Base-by-base conservation (phyloP, 2,888 invertebrate genomes). In the Plemyria rubiginata region DNA sequence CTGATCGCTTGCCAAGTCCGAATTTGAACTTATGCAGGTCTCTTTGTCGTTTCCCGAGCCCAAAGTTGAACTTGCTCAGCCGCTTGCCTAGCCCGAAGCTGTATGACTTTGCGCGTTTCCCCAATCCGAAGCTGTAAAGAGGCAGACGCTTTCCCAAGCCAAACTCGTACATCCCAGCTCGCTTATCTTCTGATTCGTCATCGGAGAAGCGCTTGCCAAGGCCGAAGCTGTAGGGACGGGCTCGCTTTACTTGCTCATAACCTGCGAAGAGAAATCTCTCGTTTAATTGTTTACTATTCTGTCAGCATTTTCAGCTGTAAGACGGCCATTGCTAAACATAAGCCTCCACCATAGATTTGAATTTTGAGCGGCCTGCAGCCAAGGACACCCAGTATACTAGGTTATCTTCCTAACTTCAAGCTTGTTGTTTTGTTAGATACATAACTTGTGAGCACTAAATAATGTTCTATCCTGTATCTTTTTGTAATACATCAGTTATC, bases 171-270 rank as follows among this genome's bases (percentile, higher is more conserved):
- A 84, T 83, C 32, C 88, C 75, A 0, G 86, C 86, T 12, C 92
- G 84, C 59, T 90, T 90, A 53, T 91, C 89, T 68, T 91, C 89
- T 0, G 74, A 68, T 0, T 86, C 86, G 62, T 86, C 87, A 16
- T 86, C 86, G 11, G 77, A 79, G 66, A 93, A 90, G 11, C 96
- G 93, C 71, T 96, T 94, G 0, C 96, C 96, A n/a, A 96, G 87
- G 0, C 96, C 96, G 75, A 96, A 96, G 29, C 95, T 94, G 85
- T 95, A 96, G 0, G 94, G 94, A 28, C 94, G 94, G 32, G 94
- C 93, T 60, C 95, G 93, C 82, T 96, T 95, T 45, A 49, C 56
- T 50, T 60, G 60, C 7, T 89, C 87, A 61, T 85, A 87, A 38
- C 75, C 93, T 93, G 82, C 22, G 45, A 32, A 11, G 36, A 11